phyloP scores from a whole-genome alignment of 2,113 vertebrate species.

The Pardalotus punctatus region DNA sequence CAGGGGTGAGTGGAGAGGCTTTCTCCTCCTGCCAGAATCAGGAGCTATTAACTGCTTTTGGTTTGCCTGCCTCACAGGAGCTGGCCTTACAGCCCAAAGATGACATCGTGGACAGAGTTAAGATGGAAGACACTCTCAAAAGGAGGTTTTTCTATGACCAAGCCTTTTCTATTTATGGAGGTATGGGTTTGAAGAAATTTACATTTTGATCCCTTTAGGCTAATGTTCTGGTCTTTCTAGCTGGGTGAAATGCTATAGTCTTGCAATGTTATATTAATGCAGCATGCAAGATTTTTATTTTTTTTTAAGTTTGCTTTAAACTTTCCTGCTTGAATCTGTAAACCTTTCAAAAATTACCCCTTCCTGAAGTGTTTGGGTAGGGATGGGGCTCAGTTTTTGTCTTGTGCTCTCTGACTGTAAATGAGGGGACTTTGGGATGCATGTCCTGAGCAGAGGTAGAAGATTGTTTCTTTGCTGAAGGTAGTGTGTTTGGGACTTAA shows the following conservation, averaged over 20 bases:
- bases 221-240: background rate
- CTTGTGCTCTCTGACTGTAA: background rate
- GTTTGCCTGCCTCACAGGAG: conserved; percentile 75
- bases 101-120: conserved; percentile 90
- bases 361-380: background rate
- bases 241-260: background rate
- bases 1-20: background rate
- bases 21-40: background rate
- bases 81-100: conserved; percentile 94
- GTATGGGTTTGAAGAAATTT: conserved; percentile 65
- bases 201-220: background rate
- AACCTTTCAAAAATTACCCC: background rate
- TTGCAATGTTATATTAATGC: background rate
- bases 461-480: background rate
- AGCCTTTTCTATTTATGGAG: conserved; percentile 98
- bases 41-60: background rate
- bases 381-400: background rate
- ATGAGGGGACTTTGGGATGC: background rate
- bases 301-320: background rate
- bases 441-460: background rate
- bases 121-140: conserved; percentile 98
- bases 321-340: background rate
- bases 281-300: background rate
- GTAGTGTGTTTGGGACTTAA: background rate
- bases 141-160: conserved; percentile 98